These are phyloP conservation scores for Pluvialis apricaria DNA, from an alignment of 2,113 vertebrate species.

Conservation along the genomic window DNA sequence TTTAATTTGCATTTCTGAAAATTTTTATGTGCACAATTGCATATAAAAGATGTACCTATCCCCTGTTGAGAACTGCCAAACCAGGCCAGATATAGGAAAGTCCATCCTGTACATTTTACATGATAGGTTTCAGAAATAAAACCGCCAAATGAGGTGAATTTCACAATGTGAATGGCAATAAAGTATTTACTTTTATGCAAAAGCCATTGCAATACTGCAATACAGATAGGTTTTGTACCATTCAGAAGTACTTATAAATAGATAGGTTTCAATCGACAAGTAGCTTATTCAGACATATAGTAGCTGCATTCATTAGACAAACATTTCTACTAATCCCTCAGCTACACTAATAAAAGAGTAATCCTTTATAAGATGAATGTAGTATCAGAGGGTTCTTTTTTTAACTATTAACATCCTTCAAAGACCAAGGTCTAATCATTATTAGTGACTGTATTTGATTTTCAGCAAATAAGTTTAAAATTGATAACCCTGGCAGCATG, in stretches of 20 bases:
- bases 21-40: not conserved
- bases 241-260: slow-evolving; percentile 70
- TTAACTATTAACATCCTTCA: slow-evolving; percentile 27
- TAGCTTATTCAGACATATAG: slow-evolving; percentile 73
- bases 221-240: slow-evolving; percentile 14
- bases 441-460: slow-evolving; percentile 14
- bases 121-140: not conserved
- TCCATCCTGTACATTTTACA: not conserved
- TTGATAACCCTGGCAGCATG: not conserved
- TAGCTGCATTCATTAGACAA: slow-evolving; percentile 73
- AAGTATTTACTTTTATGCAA: not conserved
- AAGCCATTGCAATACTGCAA: not conserved
- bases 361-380: slow-evolving; percentile 42
- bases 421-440: slow-evolving; percentile 21
- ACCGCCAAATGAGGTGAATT: not conserved
- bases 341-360: slow-evolving; percentile 67
- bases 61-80: not conserved
- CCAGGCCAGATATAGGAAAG: not conserved
- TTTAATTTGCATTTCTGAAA: not conserved
- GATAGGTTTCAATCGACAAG: slow-evolving; percentile 62
- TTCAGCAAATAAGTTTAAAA: slow-evolving; percentile 26
- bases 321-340: slow-evolving; percentile 68
- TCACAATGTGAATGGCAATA: not conserved
- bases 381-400: slow-evolving; percentile 46
- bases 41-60: not conserved